These are phyloP conservation scores for Cylloceria caligata DNA, from an alignment of 2,888 invertebrate species.

Conservation along the genomic window DNA sequence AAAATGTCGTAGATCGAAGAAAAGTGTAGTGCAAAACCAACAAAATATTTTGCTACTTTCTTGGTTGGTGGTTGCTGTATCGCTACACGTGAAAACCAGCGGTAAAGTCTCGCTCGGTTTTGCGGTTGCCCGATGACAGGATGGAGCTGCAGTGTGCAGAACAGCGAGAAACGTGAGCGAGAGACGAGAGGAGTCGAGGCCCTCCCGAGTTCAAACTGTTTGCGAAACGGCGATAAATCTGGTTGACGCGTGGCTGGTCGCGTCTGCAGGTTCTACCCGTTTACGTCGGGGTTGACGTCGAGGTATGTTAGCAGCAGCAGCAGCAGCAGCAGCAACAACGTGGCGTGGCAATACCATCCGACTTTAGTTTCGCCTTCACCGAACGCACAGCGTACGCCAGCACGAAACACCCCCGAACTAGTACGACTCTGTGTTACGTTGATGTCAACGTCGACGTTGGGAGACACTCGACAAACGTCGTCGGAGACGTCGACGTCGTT, in stretches of 20 bases:
- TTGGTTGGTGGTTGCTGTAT: background rate
- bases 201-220: slow-evolving; percentile 53
- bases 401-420: slow-evolving; percentile 14
- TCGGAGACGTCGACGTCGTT: slow-evolving; percentile 1
- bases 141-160: background rate
- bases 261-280: slow-evolving; percentile 56
- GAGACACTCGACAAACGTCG: slow-evolving; percentile 26
- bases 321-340: background rate
- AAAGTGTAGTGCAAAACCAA: background rate
- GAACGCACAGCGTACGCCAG: slow-evolving; percentile 14
- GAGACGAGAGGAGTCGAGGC: slow-evolving; percentile 15
- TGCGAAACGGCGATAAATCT: slow-evolving; percentile 63
- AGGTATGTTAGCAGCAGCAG: slow-evolving; percentile 24
- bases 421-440: slow-evolving; percentile 40
- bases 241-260: slow-evolving; percentile 59
- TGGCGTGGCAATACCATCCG: slow-evolving; percentile 18
- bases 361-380: slow-evolving; percentile 36
- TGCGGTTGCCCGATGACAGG: slow-evolving; percentile 25
- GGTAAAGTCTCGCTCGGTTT: slow-evolving; percentile 9
- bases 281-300: slow-evolving; percentile 51
- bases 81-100: slow-evolving; percentile 27
- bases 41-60: slow-evolving; percentile 11
- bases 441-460: slow-evolving; percentile 9
- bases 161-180: slow-evolving; percentile 16
- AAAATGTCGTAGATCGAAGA: background rate